Evolutionary conservation across 2,797 vertebrate species (phyloP).

Genomic region (Bryconaethiops microstoma): DNA sequence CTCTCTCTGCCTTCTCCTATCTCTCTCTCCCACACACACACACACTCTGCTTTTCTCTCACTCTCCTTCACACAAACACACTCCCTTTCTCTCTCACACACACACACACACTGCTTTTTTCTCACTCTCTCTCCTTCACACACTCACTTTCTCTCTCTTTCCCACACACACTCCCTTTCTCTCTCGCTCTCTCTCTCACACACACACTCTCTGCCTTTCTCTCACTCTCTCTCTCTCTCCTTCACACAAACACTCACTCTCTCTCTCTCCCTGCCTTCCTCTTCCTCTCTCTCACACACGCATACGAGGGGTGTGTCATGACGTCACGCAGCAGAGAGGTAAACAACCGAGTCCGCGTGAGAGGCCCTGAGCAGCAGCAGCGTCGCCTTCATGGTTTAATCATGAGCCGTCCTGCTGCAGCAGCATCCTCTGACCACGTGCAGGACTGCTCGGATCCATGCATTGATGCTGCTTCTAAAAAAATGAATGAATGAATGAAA

Average conservation of each 20-base stretch:
- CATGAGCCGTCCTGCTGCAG: not conserved
- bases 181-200: constrained; percentile 37
- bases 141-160: constrained; percentile 47
- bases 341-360: constrained; percentile 86
- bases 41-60: too few species aligned
- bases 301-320: constrained; percentile 84
- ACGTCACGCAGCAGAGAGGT: constrained; percentile 84
- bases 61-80: too few species aligned
- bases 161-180: constrained; percentile 64
- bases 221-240: constrained; percentile 1
- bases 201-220: constrained; percentile 67
- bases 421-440: not conserved
- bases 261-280: constrained; percentile 31
- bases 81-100: too few species aligned
- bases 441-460: constrained; percentile 11
- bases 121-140: not conserved
- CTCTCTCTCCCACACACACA: not conserved
- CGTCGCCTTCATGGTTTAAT: constrained; percentile 55
- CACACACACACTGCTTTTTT: constrained; percentile 34
- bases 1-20: constrained; percentile 55
- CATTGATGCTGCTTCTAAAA: constrained; percentile 8
- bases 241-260: constrained; percentile 48
- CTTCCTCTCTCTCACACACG: constrained; percentile 50
- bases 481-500: constrained; percentile 25
- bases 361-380: constrained; percentile 70